Conservation (phyloP, 2,888 invertebrate species). For the Prosapia bicincta region DNA sequence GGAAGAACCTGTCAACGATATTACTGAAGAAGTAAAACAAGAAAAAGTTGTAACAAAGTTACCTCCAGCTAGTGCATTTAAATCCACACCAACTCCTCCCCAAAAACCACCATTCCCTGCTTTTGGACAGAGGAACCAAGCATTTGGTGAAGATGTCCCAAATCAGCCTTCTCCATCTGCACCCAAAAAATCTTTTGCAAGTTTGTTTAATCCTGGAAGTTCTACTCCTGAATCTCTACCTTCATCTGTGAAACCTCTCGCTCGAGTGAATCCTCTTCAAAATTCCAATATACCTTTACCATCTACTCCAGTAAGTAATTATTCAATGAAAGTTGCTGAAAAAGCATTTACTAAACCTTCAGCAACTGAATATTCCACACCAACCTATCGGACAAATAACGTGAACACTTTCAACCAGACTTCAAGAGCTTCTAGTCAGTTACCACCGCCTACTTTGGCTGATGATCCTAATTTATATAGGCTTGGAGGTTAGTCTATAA, state of each 20-base stretch:
- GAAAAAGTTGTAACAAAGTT: constrained; percentile 17
- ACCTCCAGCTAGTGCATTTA: constrained; percentile 19
- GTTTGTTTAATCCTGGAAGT: constrained; percentile 43
- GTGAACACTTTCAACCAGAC: neutral
- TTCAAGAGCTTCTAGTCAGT: constrained; percentile 6
- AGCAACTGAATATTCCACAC: neutral
- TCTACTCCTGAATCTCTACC: constrained; percentile 18
- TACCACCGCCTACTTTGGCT: neutral
- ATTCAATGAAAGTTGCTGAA: neutral
- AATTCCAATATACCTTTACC: neutral
- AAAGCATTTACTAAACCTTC: neutral
- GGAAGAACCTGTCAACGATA: neutral
- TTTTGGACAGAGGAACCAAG: neutral
- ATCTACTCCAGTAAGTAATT: neutral
- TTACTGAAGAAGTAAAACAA: neutral
- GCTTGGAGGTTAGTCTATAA: constrained; percentile 69
- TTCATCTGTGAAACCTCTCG: constrained; percentile 5
- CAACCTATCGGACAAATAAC: neutral
- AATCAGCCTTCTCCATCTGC: constrained; percentile 32
- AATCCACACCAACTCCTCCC: constrained; percentile 38
- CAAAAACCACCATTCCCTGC: constrained; percentile 34
- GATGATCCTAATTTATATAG: constrained; percentile 66
- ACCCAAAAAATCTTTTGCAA: constrained; percentile 45
- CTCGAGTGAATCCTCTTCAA: constrained; percentile 20
- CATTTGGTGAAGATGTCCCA: constrained; percentile 35